Base-by-base conservation (phyloP, 2,113 vertebrate species). In the Paracanthobrama guichenoti region DNA sequence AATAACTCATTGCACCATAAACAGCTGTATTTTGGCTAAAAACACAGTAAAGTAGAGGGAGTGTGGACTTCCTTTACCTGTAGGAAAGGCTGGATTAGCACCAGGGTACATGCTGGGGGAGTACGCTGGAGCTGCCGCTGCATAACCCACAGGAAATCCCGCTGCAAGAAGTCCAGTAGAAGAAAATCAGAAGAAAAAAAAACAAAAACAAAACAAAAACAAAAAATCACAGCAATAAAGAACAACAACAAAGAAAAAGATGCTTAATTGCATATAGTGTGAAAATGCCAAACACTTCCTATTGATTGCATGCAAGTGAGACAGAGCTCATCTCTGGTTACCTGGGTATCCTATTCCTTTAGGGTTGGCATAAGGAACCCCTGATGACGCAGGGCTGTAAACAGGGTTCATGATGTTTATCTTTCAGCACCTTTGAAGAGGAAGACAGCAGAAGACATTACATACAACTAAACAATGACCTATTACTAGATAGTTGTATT, bases 331-430 rank as follows among this genome's bases (percentile, higher is more conserved):
- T 78, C 62, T 71, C 12, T 57, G 57, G 91, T 94, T 94, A 98
- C 98, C 97, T 95, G 97, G 97, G 92, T 99, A 99, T 90, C 97
- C 95, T 92, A 98, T 93, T 92, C 97, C 97, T 96, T 99, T 99
- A 86, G 95, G 93, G 90, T 98, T 99, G 95, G 97, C 95, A 92
- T 97, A 98, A 89, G 97, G 97, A 91, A 98, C 96, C 95, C 98
- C 98, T 94, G 98, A 95, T 94, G 96, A 95, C 77, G 95, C 95
- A 95, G 98, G 97, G 95, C 95, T 98, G 94, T 99, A 99, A 69
- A 98, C 96, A 86, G 98, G 98, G 94, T 99, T 99, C 97, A 99
- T 99, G 90, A 88, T 96, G 94, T 91, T 92, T 90, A 85, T 77
- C 90, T 88, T 55, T 73, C 79, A 88, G 90, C 79, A 83, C 79